phyloP scores from a whole-genome alignment of 1,140 invertebrate species.

The Callitettix versicolor region DNA sequence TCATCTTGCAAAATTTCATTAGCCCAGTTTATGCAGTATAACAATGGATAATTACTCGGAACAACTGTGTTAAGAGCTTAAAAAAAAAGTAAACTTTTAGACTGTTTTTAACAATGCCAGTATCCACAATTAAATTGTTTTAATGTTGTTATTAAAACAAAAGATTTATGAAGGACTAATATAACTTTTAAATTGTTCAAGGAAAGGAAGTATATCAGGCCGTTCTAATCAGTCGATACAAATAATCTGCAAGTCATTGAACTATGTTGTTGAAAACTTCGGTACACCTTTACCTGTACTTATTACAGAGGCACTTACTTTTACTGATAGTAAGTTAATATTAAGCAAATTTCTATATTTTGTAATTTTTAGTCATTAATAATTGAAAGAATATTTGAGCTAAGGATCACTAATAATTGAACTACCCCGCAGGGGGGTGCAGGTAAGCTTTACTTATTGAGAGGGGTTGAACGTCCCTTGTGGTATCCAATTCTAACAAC shows the following conservation, averaged over 20 bases:
- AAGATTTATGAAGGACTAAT: too few species aligned
- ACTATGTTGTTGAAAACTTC: slow-evolving; percentile 59
- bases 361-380: neutral
- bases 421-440: neutral
- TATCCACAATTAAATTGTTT: too few species aligned
- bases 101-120: too few species aligned
- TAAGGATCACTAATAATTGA: neutral
- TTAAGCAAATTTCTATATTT: neutral
- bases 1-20: too few species aligned
- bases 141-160: too few species aligned
- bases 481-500: too few species aligned
- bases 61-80: too few species aligned
- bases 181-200: slow-evolving; percentile 21
- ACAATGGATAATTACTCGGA: too few species aligned
- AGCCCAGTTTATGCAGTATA: too few species aligned
- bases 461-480: too few species aligned
- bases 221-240: slow-evolving; percentile 54
- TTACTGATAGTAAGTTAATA: slow-evolving; percentile 62
- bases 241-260: slow-evolving; percentile 54
- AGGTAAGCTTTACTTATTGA: neutral
- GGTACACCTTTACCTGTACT: slow-evolving; percentile 70
- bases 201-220: slow-evolving; percentile 44
- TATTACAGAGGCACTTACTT: slow-evolving; percentile 78
- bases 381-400: neutral
- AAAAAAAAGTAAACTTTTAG: too few species aligned